Conservation (phyloP, 2,888 invertebrate genomes). For the Stenotaenia linearis region DNA sequence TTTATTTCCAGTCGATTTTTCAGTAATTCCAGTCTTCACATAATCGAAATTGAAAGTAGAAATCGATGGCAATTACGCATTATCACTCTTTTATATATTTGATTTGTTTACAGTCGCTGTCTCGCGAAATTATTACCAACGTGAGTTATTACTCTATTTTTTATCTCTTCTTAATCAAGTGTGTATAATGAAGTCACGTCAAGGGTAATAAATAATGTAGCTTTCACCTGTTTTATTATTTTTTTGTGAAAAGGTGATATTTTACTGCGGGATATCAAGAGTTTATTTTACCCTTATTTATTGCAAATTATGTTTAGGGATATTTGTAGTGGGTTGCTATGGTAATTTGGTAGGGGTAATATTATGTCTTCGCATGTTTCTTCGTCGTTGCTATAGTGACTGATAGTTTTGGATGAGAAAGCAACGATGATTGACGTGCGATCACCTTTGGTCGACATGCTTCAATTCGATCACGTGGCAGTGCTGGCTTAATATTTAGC, state of each 20-base stretch:
- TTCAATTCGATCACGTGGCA: neutral
- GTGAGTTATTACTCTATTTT: neutral
- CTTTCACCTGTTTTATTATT: neutral
- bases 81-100: neutral
- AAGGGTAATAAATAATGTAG: neutral
- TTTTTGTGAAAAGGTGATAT: neutral
- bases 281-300: too few species aligned
- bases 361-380: neutral
- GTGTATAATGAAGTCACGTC: conserved; percentile 18
- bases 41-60: neutral
- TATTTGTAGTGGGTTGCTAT: neutral
- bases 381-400: neutral
- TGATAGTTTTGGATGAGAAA: neutral
- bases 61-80: neutral
- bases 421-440: neutral
- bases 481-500: neutral
- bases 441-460: conserved; percentile 6
- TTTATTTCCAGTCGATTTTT: neutral
- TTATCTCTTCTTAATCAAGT: neutral
- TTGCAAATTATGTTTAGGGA: neutral
- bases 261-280: neutral
- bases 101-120: neutral
- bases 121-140: neutral
- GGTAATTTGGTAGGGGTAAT: neutral
- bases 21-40: neutral